Conservation (phyloP, 2,888 invertebrate genomes). For the Cactoblastis cactorum region DNA sequence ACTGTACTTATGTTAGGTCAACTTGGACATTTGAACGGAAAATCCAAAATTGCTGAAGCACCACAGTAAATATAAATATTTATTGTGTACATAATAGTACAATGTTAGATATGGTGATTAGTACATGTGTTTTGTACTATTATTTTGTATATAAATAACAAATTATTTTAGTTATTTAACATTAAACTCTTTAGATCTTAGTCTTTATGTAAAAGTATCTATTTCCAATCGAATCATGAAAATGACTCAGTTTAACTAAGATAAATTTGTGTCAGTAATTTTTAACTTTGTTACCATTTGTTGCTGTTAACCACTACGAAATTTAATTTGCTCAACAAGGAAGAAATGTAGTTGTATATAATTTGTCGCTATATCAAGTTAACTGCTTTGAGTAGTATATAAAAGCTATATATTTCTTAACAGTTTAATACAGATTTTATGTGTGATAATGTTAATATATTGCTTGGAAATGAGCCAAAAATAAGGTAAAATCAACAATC, state of each 20-base stretch:
- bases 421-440: background rate
- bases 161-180: conserved; percentile 7
- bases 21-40: conserved; percentile 61
- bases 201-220: conserved; percentile 1
- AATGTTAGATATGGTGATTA: background rate
- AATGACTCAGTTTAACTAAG: background rate
- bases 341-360: background rate
- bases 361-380: background rate
- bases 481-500: no score
- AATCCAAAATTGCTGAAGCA: conserved; percentile 58
- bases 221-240: background rate
- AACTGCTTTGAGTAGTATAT: background rate
- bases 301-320: background rate
- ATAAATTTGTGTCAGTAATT: background rate
- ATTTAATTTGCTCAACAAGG: background rate
- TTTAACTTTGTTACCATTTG: conserved; percentile 7
- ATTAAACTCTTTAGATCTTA: no score
- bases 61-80: background rate
- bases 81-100: background rate
- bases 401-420: background rate
- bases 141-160: conserved; percentile 8
- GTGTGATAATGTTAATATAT: background rate
- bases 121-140: background rate
- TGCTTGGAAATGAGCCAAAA: background rate
- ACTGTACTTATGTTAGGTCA: conserved; percentile 72